Evolutionary conservation across 2,888 invertebrate species (phyloP), one percentile per base, ranked within the genome.

Genomic region (Pterobdella sp.): DNA sequence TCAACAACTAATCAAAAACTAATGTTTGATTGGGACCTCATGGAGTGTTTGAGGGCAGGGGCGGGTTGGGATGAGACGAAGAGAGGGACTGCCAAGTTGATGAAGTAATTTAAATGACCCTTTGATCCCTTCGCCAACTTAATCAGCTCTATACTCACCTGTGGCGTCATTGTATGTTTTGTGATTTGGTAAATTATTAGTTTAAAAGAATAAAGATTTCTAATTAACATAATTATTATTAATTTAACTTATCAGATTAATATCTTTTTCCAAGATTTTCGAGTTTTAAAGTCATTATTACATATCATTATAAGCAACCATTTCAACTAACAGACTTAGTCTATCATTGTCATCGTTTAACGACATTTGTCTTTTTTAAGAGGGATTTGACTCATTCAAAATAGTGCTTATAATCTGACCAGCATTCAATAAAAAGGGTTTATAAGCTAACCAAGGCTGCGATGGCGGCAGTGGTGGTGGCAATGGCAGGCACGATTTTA

Each of bases 391-490:
- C n/a, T n/a, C n/a, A n/a, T n/a, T n/a, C n/a, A n/a, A n/a, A n/a
- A n/a, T n/a, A n/a, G n/a, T n/a, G n/a, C n/a, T n/a, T n/a, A n/a
- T n/a, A n/a, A n/a, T n/a, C n/a, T n/a, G n/a, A n/a, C n/a, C n/a
- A n/a, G n/a, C n/a, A n/a, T n/a, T n/a, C n/a, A n/a, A n/a, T n/a
- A n/a, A n/a, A n/a, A n/a, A n/a, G n/a, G n/a, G n/a, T n/a, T n/a
- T n/a, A n/a, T n/a, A n/a, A n/a, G 78, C 80, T 78, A 69, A 82
- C 84, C 76, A 85, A 78, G 7, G 84, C 84, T n/a, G 84, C 81
- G 3, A 85, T 83, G 65, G 82, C 80, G 29, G 84, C 84, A 14
- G 84, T 84, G n/a, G 84, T 85, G 1, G 84, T 85, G 68, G 84
- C 84, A 60, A 85, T 84, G 73, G 84, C 84, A 3, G 84, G 84